Conservation (phyloP, 1,140 invertebrate species). For the Heliconius melpomene region DNA sequence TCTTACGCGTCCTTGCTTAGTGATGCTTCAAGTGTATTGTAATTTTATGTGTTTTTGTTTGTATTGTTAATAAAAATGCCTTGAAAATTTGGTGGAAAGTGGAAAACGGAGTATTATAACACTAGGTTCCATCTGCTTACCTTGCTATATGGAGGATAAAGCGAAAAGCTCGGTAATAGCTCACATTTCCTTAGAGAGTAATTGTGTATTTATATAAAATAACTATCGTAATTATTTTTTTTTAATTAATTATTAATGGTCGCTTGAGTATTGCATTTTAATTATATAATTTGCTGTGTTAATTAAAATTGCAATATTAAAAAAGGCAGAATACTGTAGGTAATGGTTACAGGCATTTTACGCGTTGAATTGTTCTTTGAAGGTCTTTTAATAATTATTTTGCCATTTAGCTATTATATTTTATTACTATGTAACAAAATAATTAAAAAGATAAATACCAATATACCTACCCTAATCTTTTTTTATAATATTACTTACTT, state of each 20-base stretch:
- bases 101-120: too few species aligned
- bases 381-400: neutral
- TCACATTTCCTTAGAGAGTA: constrained; percentile 10
- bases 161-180: neutral
- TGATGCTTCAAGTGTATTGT: constrained; percentile 41
- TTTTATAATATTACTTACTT: too few species aligned
- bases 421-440: neutral
- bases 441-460: too few species aligned
- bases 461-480: too few species aligned
- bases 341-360: constrained; percentile 24
- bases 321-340: constrained; percentile 19
- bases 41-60: constrained; percentile 1
- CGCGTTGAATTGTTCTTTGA: constrained; percentile 17
- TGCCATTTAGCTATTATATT: neutral
- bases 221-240: constrained; percentile 22
- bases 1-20: constrained; percentile 57
- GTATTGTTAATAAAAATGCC: too few species aligned
- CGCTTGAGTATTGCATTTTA: constrained; percentile 35
- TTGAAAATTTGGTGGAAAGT: too few species aligned
- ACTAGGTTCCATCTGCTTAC: too few species aligned
- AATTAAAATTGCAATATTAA: constrained; percentile 42
- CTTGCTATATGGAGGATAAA: too few species aligned
- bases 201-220: constrained; percentile 13
- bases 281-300: constrained; percentile 39
- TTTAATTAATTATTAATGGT: constrained; percentile 25